phyloP scores from a whole-genome alignment of 2,797 vertebrate species.

The Sebastes nivosus region DNA sequence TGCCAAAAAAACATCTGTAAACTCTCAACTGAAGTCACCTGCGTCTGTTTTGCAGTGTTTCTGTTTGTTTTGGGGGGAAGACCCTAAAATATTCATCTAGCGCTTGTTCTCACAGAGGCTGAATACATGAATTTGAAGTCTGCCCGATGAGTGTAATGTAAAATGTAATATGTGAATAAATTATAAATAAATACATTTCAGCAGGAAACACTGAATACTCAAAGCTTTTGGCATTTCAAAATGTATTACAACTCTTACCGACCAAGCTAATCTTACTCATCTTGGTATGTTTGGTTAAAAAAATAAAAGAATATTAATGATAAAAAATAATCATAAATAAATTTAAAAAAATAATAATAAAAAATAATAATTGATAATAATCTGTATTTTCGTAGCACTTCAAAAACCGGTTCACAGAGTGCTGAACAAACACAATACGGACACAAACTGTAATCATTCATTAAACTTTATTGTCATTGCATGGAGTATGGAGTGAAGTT shows the following conservation, averaged over 20 bases:
- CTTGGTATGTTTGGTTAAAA: background rate
- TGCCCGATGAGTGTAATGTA: background rate
- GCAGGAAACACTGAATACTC: background rate
- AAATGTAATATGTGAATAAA: background rate
- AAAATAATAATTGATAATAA: no score
- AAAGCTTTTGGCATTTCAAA: background rate
- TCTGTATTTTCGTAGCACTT: no score
- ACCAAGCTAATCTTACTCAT: background rate
- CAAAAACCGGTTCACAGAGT: no score
- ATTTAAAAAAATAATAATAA: no score
- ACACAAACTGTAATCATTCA: no score
- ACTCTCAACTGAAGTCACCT: background rate
- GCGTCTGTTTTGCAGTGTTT: background rate
- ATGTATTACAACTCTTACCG: background rate
- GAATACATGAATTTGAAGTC: background rate
- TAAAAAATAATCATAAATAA: no score
- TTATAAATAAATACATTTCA: background rate
- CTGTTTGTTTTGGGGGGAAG: background rate
- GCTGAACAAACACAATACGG: no score
- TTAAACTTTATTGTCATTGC: no score
- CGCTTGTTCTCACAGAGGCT: background rate
- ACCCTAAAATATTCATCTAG: background rate
- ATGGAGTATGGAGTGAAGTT: no score
- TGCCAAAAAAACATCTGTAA: background rate
- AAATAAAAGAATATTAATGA: background rate